Evolutionary conservation across 2,797 vertebrate genomes (phyloP), one percentile per base, ranked within the genome.

Genomic region (Acestrorhynchus altus): DNA sequence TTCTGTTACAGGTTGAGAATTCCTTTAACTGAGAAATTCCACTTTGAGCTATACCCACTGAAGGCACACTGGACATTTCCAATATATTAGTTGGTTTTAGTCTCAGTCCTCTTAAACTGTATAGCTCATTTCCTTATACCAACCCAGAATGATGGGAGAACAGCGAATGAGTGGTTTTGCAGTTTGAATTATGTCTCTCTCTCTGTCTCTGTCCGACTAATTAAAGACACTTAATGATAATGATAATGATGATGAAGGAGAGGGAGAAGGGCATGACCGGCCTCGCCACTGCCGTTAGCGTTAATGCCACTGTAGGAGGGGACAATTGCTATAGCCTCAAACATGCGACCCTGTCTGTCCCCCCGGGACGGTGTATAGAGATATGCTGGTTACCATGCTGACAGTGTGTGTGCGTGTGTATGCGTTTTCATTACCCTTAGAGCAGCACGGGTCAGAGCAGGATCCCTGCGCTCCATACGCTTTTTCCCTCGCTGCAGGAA

Each of bases 191-290:
- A n/a, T 70, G 46, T 75, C 26, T 69, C 39, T 26, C 44, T 70
- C 40, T 8, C 51, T 24, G 39, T n/a, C n/a, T 35, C 24, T 13
- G 31, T n/a, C 49, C 6, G 1, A 51, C 67, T 85, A 85, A 86
- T 86, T 80, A 80, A 80, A 81, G 39, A 15, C 66, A 79, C 73
- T 77, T 75, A 42, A n/a, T 49, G 24, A n/a, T 86, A 75, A 81
- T 75, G 69, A 69, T 60, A 24, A 71, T 44, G 54, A 44, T 10
- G 69, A 52, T 39, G 51, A 49, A 35, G 44, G 42, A 51, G 39
- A 66, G 18, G 28, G 60, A 51, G 70, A 70, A 74, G 46, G 51
- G 63, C 59, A 67, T 9, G 22, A 4, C 59, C 16, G 51, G 40
- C 72, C 24, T 65, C 5, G 18, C 12, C 22, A 9, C 18, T n/a